Conservation (phyloP, 2,797 vertebrate genomes). For the Thunnus albacares region DNA sequence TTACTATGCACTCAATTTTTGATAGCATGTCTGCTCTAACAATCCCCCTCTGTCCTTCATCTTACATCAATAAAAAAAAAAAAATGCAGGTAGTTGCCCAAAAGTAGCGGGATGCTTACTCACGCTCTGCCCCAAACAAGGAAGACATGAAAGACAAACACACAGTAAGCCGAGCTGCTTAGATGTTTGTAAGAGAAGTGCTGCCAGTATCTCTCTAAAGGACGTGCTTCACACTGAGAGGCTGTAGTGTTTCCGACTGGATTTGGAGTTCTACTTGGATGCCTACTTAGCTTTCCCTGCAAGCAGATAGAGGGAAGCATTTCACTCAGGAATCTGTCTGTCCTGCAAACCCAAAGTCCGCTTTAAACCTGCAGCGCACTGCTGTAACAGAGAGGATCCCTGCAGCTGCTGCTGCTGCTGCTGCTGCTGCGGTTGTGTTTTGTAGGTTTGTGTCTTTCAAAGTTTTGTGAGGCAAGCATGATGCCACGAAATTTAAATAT, state of each 20-base stretch:
- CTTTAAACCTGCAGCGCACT: slow-evolving; percentile 37
- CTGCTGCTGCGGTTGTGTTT: slow-evolving; percentile 11
- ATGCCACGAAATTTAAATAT: slow-evolving; percentile 19
- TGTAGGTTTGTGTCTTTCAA: slow-evolving; percentile 28
- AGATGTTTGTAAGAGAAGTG: slow-evolving; percentile 44
- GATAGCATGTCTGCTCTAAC: slow-evolving; percentile 8
- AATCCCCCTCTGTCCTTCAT: slow-evolving; percentile 2
- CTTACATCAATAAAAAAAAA: slow-evolving; percentile 19
- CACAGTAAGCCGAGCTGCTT: slow-evolving; percentile 38
- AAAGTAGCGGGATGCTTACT: slow-evolving; percentile 39
- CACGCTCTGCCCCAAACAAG: slow-evolving; percentile 44
- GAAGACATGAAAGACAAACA: slow-evolving; percentile 66
- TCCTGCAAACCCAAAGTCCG: slow-evolving; percentile 40
- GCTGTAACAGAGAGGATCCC: slow-evolving; percentile 43
- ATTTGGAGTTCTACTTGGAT: slow-evolving; percentile 63
- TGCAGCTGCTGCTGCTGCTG: slow-evolving; percentile 7
- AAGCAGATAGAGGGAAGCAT: slow-evolving; percentile 48
- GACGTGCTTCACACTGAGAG: slow-evolving; percentile 56
- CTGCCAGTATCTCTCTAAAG: slow-evolving; percentile 52
- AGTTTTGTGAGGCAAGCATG: slow-evolving; percentile 31
- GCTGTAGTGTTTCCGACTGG: slow-evolving; percentile 61
- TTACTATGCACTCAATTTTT: slow-evolving; percentile 28
- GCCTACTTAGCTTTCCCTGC: slow-evolving; percentile 44
- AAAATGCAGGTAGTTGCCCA: slow-evolving; percentile 37
- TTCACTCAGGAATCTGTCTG: slow-evolving; percentile 53